Conservation (phyloP, 2,888 invertebrate species). For the Syrista parreyssii region DNA sequence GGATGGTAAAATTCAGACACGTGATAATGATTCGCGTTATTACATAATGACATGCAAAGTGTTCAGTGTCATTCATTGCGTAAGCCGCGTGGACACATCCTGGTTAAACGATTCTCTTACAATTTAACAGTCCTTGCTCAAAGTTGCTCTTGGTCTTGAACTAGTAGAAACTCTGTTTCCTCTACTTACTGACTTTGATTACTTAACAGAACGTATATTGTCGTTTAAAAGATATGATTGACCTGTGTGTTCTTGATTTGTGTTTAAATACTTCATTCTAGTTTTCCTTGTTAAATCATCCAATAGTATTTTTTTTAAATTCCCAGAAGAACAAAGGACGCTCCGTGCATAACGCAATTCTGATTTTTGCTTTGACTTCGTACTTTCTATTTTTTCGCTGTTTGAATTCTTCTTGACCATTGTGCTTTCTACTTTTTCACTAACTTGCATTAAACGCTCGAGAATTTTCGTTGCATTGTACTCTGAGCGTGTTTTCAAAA, state of each 20-base stretch:
- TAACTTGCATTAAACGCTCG: slow-evolving; percentile 20
- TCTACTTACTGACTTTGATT: not conserved
- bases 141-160: slow-evolving; percentile 41
- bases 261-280: not conserved
- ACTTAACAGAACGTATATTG: not conserved
- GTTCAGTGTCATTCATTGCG: slow-evolving; percentile 51
- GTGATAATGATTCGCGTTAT: slow-evolving; percentile 50
- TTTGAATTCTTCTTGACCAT: slow-evolving; percentile 25
- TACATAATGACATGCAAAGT: slow-evolving; percentile 56
- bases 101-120: slow-evolving; percentile 59
- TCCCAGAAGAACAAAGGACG: not conserved
- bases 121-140: slow-evolving; percentile 37
- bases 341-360: not conserved
- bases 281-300: not conserved
- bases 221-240: not conserved
- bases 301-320: not conserved
- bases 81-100: slow-evolving; percentile 58
- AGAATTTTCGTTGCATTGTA: not conserved
- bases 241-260: not conserved
- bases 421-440: slow-evolving; percentile 24
- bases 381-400: not conserved
- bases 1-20: slow-evolving; percentile 12
- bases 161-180: slow-evolving; percentile 21
- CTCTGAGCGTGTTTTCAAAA: not conserved
- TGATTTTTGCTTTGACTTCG: not conserved